Conservation (phyloP, 2,113 vertebrate species). For the Podarcis muralis region DNA sequence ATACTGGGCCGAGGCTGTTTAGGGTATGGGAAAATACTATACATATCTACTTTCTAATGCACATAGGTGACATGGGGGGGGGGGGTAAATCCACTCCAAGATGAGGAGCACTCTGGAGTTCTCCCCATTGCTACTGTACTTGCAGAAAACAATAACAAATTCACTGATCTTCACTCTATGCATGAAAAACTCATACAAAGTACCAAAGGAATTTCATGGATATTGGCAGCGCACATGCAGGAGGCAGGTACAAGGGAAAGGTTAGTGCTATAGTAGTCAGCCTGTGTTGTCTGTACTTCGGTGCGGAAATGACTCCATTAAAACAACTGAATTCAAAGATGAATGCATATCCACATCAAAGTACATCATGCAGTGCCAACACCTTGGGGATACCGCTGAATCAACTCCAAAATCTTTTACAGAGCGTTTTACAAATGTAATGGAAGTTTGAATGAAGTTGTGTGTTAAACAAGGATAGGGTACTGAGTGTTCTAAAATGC, state of each 20-base stretch:
- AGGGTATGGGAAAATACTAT: no score
- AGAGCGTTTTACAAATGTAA: background rate
- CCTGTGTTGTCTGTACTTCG: background rate
- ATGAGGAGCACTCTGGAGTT: no score
- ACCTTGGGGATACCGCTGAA: background rate
- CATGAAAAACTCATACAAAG: background rate
- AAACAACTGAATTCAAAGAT: background rate
- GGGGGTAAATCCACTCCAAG: no score
- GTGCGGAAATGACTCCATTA: background rate
- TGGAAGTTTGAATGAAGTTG: background rate
- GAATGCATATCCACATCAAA: background rate
- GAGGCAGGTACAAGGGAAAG: background rate
- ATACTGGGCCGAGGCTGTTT: no score
- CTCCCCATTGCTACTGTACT: no score
- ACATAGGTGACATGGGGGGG: no score
- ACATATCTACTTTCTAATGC: no score
- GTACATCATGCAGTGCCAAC: background rate
- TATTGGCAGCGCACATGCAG: background rate
- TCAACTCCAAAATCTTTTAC: background rate
- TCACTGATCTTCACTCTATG: background rate
- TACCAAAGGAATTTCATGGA: background rate
- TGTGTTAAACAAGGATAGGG: background rate
- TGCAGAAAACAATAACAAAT: background rate
- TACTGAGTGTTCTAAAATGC: background rate
- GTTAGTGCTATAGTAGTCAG: background rate